Percentiles rank a stretch among this genome's conserved stretches.
Conservation (phyloP, 2,113 vertebrate species). For the Corythaixoides concolor region DNA sequence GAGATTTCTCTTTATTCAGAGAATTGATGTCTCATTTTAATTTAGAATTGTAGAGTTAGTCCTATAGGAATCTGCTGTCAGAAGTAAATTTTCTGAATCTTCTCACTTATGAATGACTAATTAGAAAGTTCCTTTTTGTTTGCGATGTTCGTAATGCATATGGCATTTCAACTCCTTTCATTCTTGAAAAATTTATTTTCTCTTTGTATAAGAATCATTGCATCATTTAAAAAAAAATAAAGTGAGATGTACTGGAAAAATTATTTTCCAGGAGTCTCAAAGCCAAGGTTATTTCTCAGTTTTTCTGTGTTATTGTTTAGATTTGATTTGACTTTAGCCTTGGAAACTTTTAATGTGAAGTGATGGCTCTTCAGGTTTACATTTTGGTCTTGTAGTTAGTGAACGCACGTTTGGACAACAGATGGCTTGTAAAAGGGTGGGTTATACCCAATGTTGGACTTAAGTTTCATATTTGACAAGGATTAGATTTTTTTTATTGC, state of each 20-base stretch:
- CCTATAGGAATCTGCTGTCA: neutral
- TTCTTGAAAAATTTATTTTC: neutral
- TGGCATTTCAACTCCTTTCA: neutral
- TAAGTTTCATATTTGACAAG: slow-evolving; percentile 10
- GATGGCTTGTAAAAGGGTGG: neutral
- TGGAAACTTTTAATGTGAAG: neutral
- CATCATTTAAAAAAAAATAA: neutral
- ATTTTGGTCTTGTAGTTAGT: neutral
- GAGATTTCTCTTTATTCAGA: neutral
- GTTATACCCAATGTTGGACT: neutral
- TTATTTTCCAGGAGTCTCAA: neutral
- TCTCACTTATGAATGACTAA: neutral
- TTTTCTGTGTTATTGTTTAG: neutral
- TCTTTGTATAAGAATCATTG: neutral
- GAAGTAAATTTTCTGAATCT: neutral
- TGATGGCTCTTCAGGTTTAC: neutral
- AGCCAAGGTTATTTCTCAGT: neutral
- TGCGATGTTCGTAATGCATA: neutral
- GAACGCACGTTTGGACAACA: neutral
- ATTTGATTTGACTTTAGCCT: neutral
- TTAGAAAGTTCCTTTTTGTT: neutral
- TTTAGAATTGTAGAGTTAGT: neutral
- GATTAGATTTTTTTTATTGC: neutral
- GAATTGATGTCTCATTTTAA: neutral
- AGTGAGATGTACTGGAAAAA: neutral